phyloP scores from a whole-genome alignment of 2,113 vertebrate genomes.

The Ranitomeya variabilis region DNA sequence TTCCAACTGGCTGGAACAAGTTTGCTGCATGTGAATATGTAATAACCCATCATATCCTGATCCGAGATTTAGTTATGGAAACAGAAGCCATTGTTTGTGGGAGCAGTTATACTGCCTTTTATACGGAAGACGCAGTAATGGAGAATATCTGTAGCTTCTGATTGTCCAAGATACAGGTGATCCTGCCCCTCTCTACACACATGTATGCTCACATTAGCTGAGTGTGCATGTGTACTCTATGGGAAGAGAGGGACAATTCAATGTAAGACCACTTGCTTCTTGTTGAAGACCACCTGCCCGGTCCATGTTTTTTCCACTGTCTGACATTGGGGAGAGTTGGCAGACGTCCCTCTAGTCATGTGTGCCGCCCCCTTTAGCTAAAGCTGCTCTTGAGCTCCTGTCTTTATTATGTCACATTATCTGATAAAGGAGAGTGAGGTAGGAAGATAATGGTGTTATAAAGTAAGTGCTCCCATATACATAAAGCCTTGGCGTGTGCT shows the following conservation, averaged over 20 bases:
- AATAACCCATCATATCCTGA: too few relatives aligned
- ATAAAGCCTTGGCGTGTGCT: background rate
- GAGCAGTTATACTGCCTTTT: background rate
- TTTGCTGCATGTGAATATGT: background rate
- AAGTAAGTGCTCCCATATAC: background rate
- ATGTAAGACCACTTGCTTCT: too few relatives aligned
- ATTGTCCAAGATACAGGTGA: background rate
- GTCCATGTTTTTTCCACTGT: too few relatives aligned
- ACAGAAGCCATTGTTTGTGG: background rate
- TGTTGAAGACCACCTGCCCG: too few relatives aligned
- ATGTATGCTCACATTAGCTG: too few relatives aligned
- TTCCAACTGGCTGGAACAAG: background rate
- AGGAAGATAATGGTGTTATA: background rate
- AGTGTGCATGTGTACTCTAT: too few relatives aligned
- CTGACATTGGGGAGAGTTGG: too few relatives aligned
- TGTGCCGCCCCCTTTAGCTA: background rate
- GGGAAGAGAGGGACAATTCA: too few relatives aligned
- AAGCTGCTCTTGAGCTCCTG: background rate
- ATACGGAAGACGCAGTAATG: background rate
- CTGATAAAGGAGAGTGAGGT: background rate
- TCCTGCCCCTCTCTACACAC: too few relatives aligned
- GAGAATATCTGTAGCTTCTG: background rate
- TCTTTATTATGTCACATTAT: too few relatives aligned
- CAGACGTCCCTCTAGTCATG: too few relatives aligned
- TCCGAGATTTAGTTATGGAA: background rate